phyloP scores from a whole-genome alignment of 2,797 vertebrate species.

The Eulemur albifrons region DNA sequence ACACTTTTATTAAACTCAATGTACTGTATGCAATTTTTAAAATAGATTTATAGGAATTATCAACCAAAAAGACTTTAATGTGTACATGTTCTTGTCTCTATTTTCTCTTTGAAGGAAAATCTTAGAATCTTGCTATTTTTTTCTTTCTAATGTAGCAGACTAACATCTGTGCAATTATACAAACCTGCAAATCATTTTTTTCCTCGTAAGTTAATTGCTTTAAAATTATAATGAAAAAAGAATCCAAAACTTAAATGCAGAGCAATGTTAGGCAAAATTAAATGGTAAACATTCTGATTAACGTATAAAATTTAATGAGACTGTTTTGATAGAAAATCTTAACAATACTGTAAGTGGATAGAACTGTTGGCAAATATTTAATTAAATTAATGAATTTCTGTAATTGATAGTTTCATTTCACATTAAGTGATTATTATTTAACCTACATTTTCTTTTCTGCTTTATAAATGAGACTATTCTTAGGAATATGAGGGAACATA shows the following conservation, averaged over 20 bases:
- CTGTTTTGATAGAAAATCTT: slow-evolving; percentile 80
- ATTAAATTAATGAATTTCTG: slow-evolving; percentile 82
- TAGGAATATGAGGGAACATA: slow-evolving; percentile 56
- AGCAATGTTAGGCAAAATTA: slow-evolving; percentile 79
- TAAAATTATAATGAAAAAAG: slow-evolving; percentile 81
- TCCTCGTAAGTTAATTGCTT: slow-evolving; percentile 81
- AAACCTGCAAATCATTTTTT: slow-evolving; percentile 82
- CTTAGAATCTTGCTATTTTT: slow-evolving; percentile 67
- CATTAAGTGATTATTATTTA: slow-evolving; percentile 76
- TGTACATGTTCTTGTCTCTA: slow-evolving; percentile 38
- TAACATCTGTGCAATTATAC: slow-evolving; percentile 83
- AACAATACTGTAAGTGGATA: slow-evolving; percentile 72
- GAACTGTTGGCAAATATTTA: slow-evolving; percentile 82
- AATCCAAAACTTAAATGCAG: slow-evolving; percentile 74
- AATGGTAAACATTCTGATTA: slow-evolving; percentile 83
- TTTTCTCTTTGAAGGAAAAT: slow-evolving; percentile 67
- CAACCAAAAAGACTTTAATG: slow-evolving; percentile 50
- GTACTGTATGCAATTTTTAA: slow-evolving; percentile 35
- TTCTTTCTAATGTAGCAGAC: slow-evolving; percentile 62
- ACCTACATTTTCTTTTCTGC: slow-evolving; percentile 68
- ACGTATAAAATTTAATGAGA: slow-evolving; percentile 82
- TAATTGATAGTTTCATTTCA: slow-evolving; percentile 79
- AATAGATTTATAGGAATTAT: slow-evolving; percentile 72
- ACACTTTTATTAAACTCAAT: slow-evolving; percentile 68
- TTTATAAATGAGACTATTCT: slow-evolving; percentile 62